Conservation (phyloP, 2,113 vertebrate species). For the Globicephala melas region DNA sequence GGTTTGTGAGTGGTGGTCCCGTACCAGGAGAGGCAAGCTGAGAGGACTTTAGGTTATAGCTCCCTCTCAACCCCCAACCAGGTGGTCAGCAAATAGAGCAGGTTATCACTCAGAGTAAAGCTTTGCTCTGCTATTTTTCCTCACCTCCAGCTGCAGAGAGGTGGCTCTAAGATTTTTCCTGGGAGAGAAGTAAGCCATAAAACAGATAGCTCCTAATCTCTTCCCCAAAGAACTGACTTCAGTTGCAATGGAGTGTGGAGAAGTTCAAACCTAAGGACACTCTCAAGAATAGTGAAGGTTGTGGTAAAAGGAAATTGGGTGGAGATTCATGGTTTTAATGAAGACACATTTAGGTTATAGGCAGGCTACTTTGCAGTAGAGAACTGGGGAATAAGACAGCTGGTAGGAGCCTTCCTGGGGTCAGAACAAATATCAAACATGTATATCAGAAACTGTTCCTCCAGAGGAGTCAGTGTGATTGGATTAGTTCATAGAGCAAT, state of each 20-base stretch:
- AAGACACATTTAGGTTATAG: background rate
- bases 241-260: background rate
- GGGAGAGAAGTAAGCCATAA: background rate
- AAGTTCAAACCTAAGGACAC: background rate
- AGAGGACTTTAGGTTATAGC: background rate
- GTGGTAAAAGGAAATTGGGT: background rate
- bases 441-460: background rate
- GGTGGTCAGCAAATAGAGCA: background rate
- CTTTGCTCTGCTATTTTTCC: background rate
- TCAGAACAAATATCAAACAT: background rate
- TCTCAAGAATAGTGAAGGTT: background rate
- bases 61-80: background rate
- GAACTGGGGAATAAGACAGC: background rate
- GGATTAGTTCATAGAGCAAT: background rate
- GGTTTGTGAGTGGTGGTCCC: background rate
- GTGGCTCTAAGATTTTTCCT: background rate
- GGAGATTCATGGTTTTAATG: background rate
- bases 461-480: background rate
- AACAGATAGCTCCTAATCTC: background rate
- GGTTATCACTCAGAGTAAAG: background rate
- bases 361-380: background rate
- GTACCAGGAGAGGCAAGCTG: background rate
- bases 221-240: background rate
- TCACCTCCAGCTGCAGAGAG: background rate
- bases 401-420: background rate